These are phyloP conservation scores for Ferrisia virgata DNA, from an alignment of 2,888 invertebrate genomes.

Conservation along the genomic window DNA sequence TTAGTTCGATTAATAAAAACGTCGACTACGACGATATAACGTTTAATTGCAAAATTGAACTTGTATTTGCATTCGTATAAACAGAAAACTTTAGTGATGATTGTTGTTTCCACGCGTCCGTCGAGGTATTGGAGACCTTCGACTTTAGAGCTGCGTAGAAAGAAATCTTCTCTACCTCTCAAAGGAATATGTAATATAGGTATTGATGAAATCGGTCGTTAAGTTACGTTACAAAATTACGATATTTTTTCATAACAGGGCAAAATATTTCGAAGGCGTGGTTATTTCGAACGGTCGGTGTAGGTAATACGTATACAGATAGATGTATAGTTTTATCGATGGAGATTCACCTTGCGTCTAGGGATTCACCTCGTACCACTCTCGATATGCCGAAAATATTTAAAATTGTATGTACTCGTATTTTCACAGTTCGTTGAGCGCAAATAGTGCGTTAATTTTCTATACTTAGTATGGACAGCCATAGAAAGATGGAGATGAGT, in stretches of 20 bases:
- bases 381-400: background rate
- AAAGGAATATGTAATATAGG: background rate
- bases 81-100: background rate
- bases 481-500: background rate
- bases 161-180: background rate
- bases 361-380: background rate
- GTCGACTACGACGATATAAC: background rate
- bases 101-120: background rate
- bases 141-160: background rate
- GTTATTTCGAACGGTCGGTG: background rate
- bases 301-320: background rate
- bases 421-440: background rate
- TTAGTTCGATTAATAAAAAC: background rate
- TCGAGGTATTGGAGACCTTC: background rate
- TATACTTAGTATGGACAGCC: background rate
- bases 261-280: background rate
- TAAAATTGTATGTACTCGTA: background rate
- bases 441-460: constrained; percentile 2
- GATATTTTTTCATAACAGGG: background rate
- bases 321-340: background rate
- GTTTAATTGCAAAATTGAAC: background rate
- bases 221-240: background rate
- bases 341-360: background rate
- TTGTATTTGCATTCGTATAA: background rate
- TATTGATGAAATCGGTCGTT: background rate